Evolutionary conservation across 23 tunicate species (phyloP), one percentile per base, ranked within the genome.

Genomic region (Phallusia fumigata): DNA sequence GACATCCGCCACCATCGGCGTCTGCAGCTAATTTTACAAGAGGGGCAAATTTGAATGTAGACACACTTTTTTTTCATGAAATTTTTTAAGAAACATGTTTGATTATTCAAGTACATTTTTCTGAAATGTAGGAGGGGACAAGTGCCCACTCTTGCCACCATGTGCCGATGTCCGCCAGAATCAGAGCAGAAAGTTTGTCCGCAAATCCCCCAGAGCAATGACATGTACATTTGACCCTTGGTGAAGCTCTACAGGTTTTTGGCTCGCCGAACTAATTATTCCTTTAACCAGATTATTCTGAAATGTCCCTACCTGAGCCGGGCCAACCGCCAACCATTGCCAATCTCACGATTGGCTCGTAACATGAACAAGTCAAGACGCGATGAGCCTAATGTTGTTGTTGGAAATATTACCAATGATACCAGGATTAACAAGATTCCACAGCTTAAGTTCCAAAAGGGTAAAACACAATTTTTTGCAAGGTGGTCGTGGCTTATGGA

Each of bases 131-230:
- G n/a, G n/a, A n/a, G n/a, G n/a, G n/a, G n/a, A n/a, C n/a, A n/a
- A n/a, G n/a, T n/a, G n/a, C n/a, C n/a, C n/a, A n/a, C n/a, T n/a
- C n/a, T n/a, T n/a, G n/a, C n/a, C n/a, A n/a, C n/a, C n/a, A n/a
- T n/a, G n/a, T n/a, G 91, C 92, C 82, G 99, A 96, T 73, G 88
- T 96, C 36, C 97, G 97, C 82, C 99, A 96, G 83, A 96, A 96
- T 75, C 84, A 96, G 82, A 84, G 88, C 82, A 90, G 97, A 12
- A 93, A 93, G 87, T 76, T 74, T 52, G 69, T 81, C 40, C 82
- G 99, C 58, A 88, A 77, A 50, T 72, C 89, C 19, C 73, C 87
- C 40, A 79, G 73, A 87, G 98, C 74, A 84, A 96, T 65, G 99
- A 96, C 91, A 88, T 96, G 72, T 88, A 96, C 73, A 79, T 96